Evolutionary conservation across 2,797 vertebrate genomes (phyloP).

Genomic region (Falco biarmicus): DNA sequence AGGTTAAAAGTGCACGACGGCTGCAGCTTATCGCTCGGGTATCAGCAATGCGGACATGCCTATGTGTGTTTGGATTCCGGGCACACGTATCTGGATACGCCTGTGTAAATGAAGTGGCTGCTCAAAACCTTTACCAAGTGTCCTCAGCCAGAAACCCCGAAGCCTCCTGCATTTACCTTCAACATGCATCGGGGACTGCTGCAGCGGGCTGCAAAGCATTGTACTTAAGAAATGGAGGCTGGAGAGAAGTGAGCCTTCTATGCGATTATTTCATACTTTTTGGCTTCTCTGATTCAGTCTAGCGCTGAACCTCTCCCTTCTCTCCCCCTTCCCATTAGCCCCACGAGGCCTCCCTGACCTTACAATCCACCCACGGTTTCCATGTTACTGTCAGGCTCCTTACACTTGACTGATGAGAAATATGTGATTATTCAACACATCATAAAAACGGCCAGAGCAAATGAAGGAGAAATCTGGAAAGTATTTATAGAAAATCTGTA

Average conservation of each 20-base stretch:
- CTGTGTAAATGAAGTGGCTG: background rate
- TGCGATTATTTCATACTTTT: background rate
- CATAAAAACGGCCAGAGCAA: conserved; percentile 50
- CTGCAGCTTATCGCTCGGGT: background rate
- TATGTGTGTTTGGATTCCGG: background rate
- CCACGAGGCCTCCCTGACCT: conserved; percentile 24
- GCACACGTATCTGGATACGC: accelerated
- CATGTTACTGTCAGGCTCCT: conserved; percentile 61
- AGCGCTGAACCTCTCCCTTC: conserved; percentile 20
- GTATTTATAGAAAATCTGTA: conserved; percentile 52
- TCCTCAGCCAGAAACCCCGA: background rate
- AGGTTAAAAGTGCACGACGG: background rate
- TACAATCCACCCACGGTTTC: conserved; percentile 36
- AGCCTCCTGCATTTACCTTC: background rate
- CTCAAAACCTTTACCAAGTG: background rate
- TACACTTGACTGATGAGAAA: conserved; percentile 62
- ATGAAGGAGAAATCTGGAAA: conserved; percentile 59
- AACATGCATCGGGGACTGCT: background rate
- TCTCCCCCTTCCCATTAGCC: conserved; percentile 9
- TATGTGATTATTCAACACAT: conserved; percentile 57
- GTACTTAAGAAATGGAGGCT: background rate
- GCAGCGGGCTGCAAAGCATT: background rate
- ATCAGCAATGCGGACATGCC: background rate
- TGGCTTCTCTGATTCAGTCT: conserved; percentile 18
- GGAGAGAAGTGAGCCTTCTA: conserved; percentile 4